phyloP scores from a whole-genome alignment of 37 sponge, comb jelly and placozoan genomes.

The Geodia barretti region DNA sequence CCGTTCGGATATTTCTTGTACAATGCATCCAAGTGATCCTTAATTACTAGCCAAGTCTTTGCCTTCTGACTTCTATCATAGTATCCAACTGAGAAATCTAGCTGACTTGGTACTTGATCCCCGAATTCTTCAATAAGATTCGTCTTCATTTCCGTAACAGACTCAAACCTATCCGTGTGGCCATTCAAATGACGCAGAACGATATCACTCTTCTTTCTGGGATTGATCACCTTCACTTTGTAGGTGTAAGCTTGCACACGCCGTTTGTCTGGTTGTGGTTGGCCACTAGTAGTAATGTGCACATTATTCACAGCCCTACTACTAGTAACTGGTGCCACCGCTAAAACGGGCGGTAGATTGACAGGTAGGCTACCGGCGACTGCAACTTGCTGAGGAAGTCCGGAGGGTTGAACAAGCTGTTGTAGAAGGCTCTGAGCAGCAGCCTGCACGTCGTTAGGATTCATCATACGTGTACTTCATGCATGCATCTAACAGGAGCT shows the following conservation, averaged over 20 bases:
- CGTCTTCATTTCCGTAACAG: not conserved
- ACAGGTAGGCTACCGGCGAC: too few relatives aligned
- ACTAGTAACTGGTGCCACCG: not conserved
- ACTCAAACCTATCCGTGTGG: conserved; percentile 9
- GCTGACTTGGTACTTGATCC: conserved; percentile 20
- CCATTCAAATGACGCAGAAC: conserved; percentile 15
- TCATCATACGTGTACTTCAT: not conserved
- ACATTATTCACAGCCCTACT: not conserved
- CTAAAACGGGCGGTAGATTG: not conserved
- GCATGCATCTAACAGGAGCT: not conserved
- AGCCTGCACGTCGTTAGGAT: not conserved
- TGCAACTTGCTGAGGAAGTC: conserved; percentile 5
- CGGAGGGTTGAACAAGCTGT: not conserved
- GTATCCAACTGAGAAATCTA: conserved; percentile 21
- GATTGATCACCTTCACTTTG: conserved; percentile 43
- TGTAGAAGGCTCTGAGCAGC: not conserved
- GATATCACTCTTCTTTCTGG: conserved; percentile 28
- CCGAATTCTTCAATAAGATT: conserved; percentile 19
- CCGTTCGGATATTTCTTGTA: conserved; percentile 17
- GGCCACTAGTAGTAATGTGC: not conserved
- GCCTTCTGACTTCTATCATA: conserved; percentile 32
- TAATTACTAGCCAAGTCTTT: conserved; percentile 12
- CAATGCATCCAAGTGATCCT: conserved; percentile 23
- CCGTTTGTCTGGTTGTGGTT: not conserved
- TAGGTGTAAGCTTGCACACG: conserved; percentile 1